These are phyloP conservation scores for Yponomeuta evonymella DNA, from an alignment of 2,888 invertebrate genomes.

Conservation along the genomic window DNA sequence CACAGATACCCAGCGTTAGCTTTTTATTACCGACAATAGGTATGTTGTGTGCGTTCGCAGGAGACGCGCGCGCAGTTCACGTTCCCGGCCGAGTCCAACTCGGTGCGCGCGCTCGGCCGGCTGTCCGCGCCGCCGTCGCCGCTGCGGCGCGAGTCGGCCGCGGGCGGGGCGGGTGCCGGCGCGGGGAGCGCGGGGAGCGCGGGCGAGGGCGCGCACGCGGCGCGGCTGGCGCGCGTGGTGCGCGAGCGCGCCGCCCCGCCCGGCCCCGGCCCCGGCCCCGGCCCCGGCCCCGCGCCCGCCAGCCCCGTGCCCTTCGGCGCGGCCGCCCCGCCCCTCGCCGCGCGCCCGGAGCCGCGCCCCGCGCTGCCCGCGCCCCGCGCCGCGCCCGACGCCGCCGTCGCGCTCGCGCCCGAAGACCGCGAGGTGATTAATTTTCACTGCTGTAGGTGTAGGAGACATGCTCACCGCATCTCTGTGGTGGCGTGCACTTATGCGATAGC, in stretches of 20 bases:
- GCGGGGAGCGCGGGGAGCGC: conserved; percentile 23
- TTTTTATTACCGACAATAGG: too few species aligned
- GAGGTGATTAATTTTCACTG: conserved; percentile 43
- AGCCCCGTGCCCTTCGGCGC: conserved; percentile 58
- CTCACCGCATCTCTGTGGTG: too few species aligned
- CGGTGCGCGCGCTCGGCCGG: conserved; percentile 79
- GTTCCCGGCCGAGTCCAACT: conserved; percentile 77
- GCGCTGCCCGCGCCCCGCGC: conserved; percentile 14
- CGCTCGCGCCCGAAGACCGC: conserved; percentile 52
- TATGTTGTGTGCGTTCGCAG: too few species aligned
- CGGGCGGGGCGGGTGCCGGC: conserved; percentile 25
- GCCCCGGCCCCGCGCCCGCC: conserved; percentile 46
- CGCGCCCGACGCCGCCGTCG: too few species aligned
- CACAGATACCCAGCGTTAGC: too few species aligned
- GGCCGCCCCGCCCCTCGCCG: conserved; percentile 45
- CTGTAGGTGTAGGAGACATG: too few species aligned
- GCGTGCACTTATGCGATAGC: too few species aligned
- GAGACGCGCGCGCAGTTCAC: conserved; percentile 68
- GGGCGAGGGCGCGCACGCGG: conserved; percentile 32
- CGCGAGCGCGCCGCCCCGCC: conserved; percentile 52
- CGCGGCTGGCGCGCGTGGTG: conserved; percentile 65
- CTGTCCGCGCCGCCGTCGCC: conserved; percentile 83
- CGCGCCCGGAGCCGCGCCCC: conserved; percentile 29
- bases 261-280: conserved; percentile 10
- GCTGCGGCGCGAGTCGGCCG: conserved; percentile 77